These are phyloP conservation scores for Drosophila watanabei DNA, from an alignment of 1,140 invertebrate species.

Conservation along the genomic window DNA sequence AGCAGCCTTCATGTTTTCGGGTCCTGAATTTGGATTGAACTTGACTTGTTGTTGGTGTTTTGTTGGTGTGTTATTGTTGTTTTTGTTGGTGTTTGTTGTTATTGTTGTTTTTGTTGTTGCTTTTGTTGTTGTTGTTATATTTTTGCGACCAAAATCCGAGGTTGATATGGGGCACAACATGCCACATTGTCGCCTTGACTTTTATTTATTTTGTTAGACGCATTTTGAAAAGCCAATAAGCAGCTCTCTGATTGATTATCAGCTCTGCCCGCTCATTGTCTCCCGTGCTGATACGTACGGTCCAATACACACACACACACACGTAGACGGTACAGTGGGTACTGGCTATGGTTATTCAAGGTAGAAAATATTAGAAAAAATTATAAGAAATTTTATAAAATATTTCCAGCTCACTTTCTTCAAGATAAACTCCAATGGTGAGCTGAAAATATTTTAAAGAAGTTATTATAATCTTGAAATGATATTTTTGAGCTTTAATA, in stretches of 20 bases:
- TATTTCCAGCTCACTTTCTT: too few species aligned
- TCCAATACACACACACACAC: constrained; percentile 14
- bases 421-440: too few species aligned
- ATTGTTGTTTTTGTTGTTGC: neutral
- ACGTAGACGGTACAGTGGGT: constrained; percentile 7
- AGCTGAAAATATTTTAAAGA: too few species aligned
- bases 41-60: constrained; percentile 25
- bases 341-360: neutral
- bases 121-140: neutral
- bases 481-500: too few species aligned
- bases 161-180: constrained; percentile 33
- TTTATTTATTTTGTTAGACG: constrained; percentile 81
- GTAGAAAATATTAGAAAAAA: too few species aligned
- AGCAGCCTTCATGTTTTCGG: constrained; percentile 31
- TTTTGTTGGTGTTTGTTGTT: neutral
- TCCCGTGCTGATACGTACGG: constrained; percentile 24
- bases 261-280: constrained; percentile 58
- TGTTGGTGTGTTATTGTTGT: neutral
- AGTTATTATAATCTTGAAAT: too few species aligned
- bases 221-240: constrained; percentile 82
- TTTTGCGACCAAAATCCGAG: neutral
- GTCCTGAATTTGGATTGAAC: constrained; percentile 61
- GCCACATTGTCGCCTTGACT: constrained; percentile 77
- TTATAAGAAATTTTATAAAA: too few species aligned
- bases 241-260: constrained; percentile 80